These are phyloP conservation scores for Corbicula japonica DNA, from an alignment of 2,888 invertebrate species.

Conservation along the genomic window DNA sequence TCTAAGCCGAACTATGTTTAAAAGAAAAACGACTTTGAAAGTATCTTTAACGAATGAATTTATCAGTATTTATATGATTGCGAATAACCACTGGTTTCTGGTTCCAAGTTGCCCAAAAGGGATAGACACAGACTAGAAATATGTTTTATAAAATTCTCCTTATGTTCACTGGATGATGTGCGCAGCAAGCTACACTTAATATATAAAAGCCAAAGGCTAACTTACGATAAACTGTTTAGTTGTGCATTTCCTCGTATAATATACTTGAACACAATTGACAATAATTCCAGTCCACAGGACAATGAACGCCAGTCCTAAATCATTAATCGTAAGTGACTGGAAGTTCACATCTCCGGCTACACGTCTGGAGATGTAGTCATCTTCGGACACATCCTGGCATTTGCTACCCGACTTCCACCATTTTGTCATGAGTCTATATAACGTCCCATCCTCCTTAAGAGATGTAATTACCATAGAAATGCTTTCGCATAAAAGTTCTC, in stretches of 20 bases:
- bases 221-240: neutral
- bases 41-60: no score
- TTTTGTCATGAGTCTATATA: slow-evolving; percentile 21
- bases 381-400: slow-evolving; percentile 31
- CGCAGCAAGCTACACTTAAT: neutral
- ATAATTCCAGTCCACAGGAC: neutral
- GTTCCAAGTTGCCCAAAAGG: no score
- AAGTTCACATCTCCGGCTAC: neutral
- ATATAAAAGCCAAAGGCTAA: neutral
- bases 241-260: neutral
- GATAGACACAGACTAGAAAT: neutral
- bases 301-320: neutral
- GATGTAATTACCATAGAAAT: slow-evolving; percentile 26
- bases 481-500: slow-evolving; percentile 24
- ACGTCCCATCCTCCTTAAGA: slow-evolving; percentile 25
- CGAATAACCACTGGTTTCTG: no score
- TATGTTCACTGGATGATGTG: neutral
- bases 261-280: neutral
- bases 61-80: no score
- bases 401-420: slow-evolving; percentile 37
- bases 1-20: no score
- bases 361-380: slow-evolving; percentile 24
- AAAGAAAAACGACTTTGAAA: no score
- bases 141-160: neutral
- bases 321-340: neutral